Conservation (phyloP, 2,797 vertebrate genomes). For the Malacoraja senta region DNA sequence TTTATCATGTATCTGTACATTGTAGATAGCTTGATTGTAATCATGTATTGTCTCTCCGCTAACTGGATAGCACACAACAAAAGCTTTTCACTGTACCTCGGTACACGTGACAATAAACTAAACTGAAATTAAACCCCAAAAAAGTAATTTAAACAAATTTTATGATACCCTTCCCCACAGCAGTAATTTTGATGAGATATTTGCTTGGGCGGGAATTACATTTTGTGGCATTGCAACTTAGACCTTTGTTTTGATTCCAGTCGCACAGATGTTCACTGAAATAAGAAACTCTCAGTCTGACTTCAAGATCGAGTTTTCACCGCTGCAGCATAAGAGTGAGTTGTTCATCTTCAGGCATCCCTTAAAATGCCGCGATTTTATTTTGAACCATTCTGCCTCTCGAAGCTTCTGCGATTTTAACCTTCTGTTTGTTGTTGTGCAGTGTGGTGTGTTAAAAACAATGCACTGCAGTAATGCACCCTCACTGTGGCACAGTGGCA, state of each 20-base stretch:
- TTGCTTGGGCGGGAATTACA: not conserved
- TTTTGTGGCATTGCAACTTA: not conserved
- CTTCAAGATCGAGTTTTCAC: not conserved
- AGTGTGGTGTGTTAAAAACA: not conserved
- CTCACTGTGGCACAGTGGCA: not conserved
- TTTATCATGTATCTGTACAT: too few species aligned
- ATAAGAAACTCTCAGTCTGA: not conserved
- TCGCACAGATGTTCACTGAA: not conserved
- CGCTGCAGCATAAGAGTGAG: not conserved
- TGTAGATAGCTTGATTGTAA: too few species aligned
- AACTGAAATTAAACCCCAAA: not conserved
- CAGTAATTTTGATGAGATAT: not conserved
- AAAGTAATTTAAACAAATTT: not conserved
- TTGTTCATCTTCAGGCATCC: not conserved
- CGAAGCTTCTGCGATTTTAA: not conserved
- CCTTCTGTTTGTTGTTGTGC: not conserved
- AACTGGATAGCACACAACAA: too few species aligned
- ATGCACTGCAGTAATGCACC: not conserved
- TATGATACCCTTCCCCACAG: not conserved
- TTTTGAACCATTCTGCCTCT: not conserved
- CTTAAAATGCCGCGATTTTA: not conserved
- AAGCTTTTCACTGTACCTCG: too few species aligned
- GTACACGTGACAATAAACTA: too few species aligned
- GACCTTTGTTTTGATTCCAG: not conserved
- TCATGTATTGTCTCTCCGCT: too few species aligned